These are phyloP conservation scores for Dynastes tityus DNA, from an alignment of 2,888 invertebrate species.

Conservation along the genomic window DNA sequence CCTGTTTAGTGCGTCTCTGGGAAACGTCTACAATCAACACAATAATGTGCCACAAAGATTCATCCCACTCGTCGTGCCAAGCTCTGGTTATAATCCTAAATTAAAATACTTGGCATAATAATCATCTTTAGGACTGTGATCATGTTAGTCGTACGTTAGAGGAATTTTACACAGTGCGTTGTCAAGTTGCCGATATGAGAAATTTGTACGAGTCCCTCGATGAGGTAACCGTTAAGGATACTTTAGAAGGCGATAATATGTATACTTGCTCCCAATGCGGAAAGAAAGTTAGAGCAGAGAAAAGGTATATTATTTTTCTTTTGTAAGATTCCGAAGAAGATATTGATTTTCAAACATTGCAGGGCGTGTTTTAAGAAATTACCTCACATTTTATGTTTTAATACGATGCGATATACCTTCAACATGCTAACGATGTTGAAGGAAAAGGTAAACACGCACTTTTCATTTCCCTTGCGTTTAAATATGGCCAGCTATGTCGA, in stretches of 20 bases:
- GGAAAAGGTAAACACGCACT: slow-evolving; percentile 97
- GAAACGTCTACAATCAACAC: no score
- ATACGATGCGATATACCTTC: slow-evolving; percentile 97
- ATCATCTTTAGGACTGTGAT: slow-evolving; percentile 82
- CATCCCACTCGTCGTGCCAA: no score
- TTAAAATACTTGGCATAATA: no score
- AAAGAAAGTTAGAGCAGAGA: slow-evolving; percentile 95
- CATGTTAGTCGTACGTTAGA: slow-evolving; percentile 96
- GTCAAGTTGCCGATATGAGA: slow-evolving; percentile 97
- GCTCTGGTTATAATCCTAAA: no score
- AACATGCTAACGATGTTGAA: slow-evolving; percentile 98
- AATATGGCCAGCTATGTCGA: slow-evolving; percentile 97
- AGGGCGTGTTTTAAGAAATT: slow-evolving; percentile 95
- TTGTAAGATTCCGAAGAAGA: neutral
- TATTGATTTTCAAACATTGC: neutral
- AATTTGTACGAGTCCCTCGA: slow-evolving; percentile 95
- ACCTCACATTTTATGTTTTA: slow-evolving; percentile 94
- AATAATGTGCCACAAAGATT: no score
- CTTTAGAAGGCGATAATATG: slow-evolving; percentile 97
- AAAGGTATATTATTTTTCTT: slow-evolving; percentile 73
- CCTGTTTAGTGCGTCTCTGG: no score
- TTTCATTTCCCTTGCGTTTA: slow-evolving; percentile 93
- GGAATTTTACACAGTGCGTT: slow-evolving; percentile 96
- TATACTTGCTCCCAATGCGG: slow-evolving; percentile 97
- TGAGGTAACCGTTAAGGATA: slow-evolving; percentile 98